Evolutionary conservation across 2,888 invertebrate species (phyloP).

Genomic region (Amphipoea oculea): DNA sequence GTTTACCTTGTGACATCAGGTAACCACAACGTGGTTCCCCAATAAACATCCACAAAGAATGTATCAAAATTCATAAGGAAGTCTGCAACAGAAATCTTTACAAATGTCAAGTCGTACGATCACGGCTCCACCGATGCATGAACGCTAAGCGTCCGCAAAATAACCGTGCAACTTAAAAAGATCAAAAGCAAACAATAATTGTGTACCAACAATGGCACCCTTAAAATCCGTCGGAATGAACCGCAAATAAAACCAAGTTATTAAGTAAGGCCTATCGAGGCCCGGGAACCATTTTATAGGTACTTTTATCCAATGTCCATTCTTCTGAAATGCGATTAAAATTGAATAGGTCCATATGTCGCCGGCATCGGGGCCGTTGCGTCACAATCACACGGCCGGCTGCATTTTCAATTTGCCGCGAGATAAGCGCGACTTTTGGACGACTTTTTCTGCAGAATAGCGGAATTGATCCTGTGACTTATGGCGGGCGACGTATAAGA

Average conservation of each 20-base stretch:
- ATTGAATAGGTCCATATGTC: constrained; percentile 90
- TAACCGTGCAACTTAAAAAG: constrained; percentile 84
- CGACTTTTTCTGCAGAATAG: constrained; percentile 88
- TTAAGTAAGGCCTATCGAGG: constrained; percentile 84
- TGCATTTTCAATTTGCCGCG: constrained; percentile 90
- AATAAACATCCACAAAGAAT: constrained; percentile 48
- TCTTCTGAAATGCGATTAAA: constrained; percentile 91
- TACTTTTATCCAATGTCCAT: constrained; percentile 89
- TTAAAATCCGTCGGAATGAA: constrained; percentile 83
- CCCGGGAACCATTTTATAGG: constrained; percentile 74
- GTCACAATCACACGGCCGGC: constrained; percentile 89
- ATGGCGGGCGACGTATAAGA: constrained; percentile 82
- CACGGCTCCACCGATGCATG: constrained; percentile 75
- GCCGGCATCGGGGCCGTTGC: constrained; percentile 85
- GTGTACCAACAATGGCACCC: constrained; percentile 83
- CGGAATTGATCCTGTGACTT: constrained; percentile 90
- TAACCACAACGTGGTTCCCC: constrained; percentile 34
- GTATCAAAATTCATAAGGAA: constrained; percentile 62
- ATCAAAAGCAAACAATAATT: constrained; percentile 87
- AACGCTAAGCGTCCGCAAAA: constrained; percentile 78
- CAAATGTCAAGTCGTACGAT: constrained; percentile 70
- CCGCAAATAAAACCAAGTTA: constrained; percentile 89
- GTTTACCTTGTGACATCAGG: constrained; percentile 41
- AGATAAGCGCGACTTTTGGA: constrained; percentile 89
- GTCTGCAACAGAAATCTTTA: constrained; percentile 66